phyloP scores from a whole-genome alignment of 2,888 invertebrate species.

The Cephalotes varians region DNA sequence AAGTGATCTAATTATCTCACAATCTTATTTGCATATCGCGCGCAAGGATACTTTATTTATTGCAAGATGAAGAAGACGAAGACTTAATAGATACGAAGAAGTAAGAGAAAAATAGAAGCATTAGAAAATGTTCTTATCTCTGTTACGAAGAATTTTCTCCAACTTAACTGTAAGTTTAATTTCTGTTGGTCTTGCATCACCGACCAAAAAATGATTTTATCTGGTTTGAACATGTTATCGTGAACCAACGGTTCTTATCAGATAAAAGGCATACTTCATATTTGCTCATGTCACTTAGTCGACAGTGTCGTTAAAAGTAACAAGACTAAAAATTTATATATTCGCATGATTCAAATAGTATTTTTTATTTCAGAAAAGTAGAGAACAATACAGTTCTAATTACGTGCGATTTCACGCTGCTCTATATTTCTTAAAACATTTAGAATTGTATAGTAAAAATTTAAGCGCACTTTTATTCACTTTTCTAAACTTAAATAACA shows the following conservation, averaged over 20 bases:
- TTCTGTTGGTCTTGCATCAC: conserved; percentile 44
- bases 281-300: conserved; percentile 35
- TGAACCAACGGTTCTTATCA: conserved; percentile 61
- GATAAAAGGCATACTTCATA: conserved; percentile 66
- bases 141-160: neutral
- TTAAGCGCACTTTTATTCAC: neutral
- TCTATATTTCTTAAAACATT: neutral
- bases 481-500: neutral
- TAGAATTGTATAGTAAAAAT: neutral
- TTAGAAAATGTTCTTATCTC: conserved; percentile 7
- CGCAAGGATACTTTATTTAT: neutral
- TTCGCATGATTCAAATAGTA: conserved; percentile 39
- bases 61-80: neutral
- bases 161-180: neutral
- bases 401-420: neutral
- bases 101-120: neutral
- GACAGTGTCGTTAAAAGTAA: conserved; percentile 1
- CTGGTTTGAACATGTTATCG: conserved; percentile 68
- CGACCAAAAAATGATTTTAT: conserved; percentile 60
- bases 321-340: conserved; percentile 1
- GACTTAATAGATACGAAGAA: neutral
- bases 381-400: neutral
- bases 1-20: neutral
- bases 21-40: neutral
- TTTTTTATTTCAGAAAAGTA: conserved; percentile 34